Evolutionary conservation across 2,797 vertebrate genomes (phyloP).

Genomic region (Todus mexicanus): DNA sequence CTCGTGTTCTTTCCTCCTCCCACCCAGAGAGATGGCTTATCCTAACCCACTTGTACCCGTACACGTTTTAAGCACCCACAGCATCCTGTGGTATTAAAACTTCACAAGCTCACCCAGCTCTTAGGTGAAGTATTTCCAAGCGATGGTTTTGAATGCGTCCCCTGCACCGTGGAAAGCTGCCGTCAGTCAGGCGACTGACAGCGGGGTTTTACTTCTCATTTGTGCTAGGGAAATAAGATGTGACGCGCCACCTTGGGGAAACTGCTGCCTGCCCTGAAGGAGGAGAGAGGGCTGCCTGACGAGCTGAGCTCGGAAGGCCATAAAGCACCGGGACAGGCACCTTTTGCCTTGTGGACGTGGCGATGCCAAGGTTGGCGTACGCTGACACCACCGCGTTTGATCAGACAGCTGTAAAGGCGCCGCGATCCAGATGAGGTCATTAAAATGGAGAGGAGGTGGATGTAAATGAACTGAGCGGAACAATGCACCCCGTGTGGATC

Average conservation of each 20-base stretch:
- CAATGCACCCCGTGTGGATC: not conserved
- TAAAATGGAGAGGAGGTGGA: not conserved
- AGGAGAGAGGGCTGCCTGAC: not conserved
- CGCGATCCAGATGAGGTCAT: not conserved
- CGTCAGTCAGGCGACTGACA: not conserved
- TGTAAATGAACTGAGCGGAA: not conserved
- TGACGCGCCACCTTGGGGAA: not conserved
- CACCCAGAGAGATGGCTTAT: not conserved
- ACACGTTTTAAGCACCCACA: not conserved
- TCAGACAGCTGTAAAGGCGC: not conserved
- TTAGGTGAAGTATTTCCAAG: not conserved
- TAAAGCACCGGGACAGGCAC: not conserved
- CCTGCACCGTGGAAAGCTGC: not conserved
- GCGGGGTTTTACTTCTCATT: not conserved
- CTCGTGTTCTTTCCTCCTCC: not conserved
- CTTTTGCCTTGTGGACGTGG: not conserved
- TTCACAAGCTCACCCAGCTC: not conserved
- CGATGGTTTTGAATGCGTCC: not conserved
- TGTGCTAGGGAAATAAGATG: not conserved
- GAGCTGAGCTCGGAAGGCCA: not conserved
- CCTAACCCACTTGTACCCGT: not conserved
- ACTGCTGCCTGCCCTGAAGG: not conserved
- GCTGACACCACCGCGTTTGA: not conserved
- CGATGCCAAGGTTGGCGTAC: not conserved
- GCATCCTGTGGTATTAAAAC: not conserved